Evolutionary conservation across 2,888 invertebrate genomes (phyloP), one percentile per base, ranked within the genome.

Genomic region (Serrognathus titanus): DNA sequence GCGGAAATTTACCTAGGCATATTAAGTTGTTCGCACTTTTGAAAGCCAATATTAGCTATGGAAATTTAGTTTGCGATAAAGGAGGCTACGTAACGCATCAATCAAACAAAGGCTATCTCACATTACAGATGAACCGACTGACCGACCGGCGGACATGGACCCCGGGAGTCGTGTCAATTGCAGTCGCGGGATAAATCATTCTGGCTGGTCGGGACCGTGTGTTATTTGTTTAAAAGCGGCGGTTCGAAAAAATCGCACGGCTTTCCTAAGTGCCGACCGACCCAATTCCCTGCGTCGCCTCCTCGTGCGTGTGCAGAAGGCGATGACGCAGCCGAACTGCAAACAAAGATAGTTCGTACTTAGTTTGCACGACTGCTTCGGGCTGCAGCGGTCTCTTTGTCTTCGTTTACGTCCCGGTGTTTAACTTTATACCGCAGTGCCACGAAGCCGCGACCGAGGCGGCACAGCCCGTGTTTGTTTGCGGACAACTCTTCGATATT

Each of bases 331-430:
- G 24, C 24, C 24, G 24, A 55, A 66, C 69, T 67, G 64, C 69
- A 71, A 63, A 68, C 69, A 69, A 58, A 58, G 69, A 66, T 58
- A 71, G 70, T 71, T 73, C 70, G 68, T 69, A 67, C 71, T 72
- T 71, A 71, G 72, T 73, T 74, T 72, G 69, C 67, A 66, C 66
- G 68, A 73, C 24, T 60, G 57, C 57, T 53, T 54, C 13, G 35
- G 47, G 75, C 68, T 71, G 64, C 68, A 71, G 71, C 69, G 72
- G 72, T 73, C 66, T 70, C 75, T 75, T 75, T 75, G 75, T 75
- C 73, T 71, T 67, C 68, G 69, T 72, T 73, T 69, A 69, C 68
- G 65, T 69, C 69, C 66, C 64, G 70, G 71, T 75, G 73, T 76
- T 75, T 75, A 74, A 76, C 72, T 75, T 75, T 62, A 69, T 70